These are phyloP conservation scores for Drosophila saltans DNA, from an alignment of 1,140 invertebrate genomes.

Conservation along the genomic window DNA sequence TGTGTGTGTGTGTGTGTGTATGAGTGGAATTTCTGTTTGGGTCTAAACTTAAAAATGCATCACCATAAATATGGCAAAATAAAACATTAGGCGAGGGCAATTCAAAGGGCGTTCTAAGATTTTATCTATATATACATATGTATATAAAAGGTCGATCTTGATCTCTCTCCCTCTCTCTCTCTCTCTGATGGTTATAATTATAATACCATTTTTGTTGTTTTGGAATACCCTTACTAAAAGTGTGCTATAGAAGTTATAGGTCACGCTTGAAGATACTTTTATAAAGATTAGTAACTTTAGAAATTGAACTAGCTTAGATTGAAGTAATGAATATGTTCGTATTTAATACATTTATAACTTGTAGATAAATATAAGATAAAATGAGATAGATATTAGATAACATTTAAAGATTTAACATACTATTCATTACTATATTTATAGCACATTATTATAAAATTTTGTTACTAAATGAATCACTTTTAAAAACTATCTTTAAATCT, in stretches of 20 bases:
- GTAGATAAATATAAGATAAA: too few species aligned
- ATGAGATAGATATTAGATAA: too few species aligned
- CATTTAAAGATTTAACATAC: too few species aligned
- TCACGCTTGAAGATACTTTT: too few species aligned
- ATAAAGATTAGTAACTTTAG: too few species aligned
- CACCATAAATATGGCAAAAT: conserved; percentile 74
- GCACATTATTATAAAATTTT: too few species aligned
- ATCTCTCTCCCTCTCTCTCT: not conserved
- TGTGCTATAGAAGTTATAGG: too few species aligned
- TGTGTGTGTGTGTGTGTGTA: conserved; percentile 22
- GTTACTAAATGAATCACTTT: too few species aligned
- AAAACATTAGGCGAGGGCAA: conserved; percentile 26
- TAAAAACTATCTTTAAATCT: not conserved
- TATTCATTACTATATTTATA: too few species aligned
- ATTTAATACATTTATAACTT: too few species aligned
- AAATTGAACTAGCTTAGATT: too few species aligned
- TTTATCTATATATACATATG: conserved; percentile 21
- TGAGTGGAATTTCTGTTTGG: conserved; percentile 17
- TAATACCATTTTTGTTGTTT: not conserved
- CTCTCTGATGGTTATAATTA: not conserved
- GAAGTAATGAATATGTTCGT: too few species aligned
- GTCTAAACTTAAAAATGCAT: conserved; percentile 58
- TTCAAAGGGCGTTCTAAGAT: conserved; percentile 47
- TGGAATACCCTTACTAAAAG: not conserved
- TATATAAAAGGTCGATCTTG: conserved; percentile 33